Evolutionary conservation across 2,888 invertebrate species (phyloP), one percentile per base, ranked within the genome.

Genomic region (Nymphalis c-album): DNA sequence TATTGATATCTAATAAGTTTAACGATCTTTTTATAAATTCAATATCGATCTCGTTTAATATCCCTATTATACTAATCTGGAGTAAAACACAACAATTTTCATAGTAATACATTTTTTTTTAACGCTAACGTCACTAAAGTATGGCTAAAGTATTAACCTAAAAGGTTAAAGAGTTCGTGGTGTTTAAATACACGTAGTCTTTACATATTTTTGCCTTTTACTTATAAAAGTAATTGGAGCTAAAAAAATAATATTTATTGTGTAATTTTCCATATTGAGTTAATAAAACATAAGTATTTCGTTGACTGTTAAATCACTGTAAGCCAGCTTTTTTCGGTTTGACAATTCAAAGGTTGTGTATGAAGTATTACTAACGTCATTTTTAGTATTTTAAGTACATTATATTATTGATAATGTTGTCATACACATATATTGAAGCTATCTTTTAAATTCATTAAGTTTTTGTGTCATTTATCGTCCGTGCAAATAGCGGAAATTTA

Each of bases 1-100:
- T 60, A 51, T 59, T 59, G 20, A 65, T 60, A 60, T 51, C 45
- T 64, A 7, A 40, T 60, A 50, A 31, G 45, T 10, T 55, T 55
- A 40, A 40, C 40, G 31, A 55, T 7, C n/a, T 55, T 26, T 53
- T 26, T 40, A 3, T 40, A 40, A 1, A 40, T 40, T 10, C 13
- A 40, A 40, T 40, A 40, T 40, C 40, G 40, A 40, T 40, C 40
- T 40, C 40, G 40, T 3, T 40, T 40, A 13, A 40, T 13, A 13
- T 40, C 4, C 13, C 40, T 40, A n/a, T n/a, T n/a, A 13, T 40
- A 40, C 40, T 13, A 40, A 13, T 40, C 40, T 3, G 40, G 13
- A 40, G 13, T 40, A 13, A 40, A 40, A 13, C 13, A 40, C 13
- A 10, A 2, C 40, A 10, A 13, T 4, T 40, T 40, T 40, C 13